These are phyloP conservation scores for Bombus huntii DNA, from an alignment of 1,140 invertebrate genomes.

Conservation along the genomic window DNA sequence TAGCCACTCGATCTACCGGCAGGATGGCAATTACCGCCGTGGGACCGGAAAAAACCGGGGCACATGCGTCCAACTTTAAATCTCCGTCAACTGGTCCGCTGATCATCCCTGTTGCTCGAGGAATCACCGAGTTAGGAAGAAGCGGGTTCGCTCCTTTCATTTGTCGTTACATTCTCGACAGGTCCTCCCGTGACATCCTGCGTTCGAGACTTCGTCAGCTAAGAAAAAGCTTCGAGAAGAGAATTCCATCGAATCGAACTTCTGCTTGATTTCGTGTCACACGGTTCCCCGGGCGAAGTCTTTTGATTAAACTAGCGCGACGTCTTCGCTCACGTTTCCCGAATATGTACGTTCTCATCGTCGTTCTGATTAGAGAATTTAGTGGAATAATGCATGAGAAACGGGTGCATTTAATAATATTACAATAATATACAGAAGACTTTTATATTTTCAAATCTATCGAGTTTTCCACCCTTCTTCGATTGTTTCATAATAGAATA, in stretches of 20 bases:
- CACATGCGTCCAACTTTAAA: constrained; percentile 34
- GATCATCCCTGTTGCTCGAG: constrained; percentile 13
- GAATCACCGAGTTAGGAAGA: background rate
- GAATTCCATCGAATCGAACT: background rate
- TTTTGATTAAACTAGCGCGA: background rate
- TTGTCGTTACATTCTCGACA: constrained; percentile 9
- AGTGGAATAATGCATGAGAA: background rate
- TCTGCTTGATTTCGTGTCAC: background rate
- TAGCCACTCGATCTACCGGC: constrained; percentile 24
- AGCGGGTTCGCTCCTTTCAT: background rate
- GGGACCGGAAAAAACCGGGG: constrained; percentile 31
- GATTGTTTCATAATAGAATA: too few species aligned
- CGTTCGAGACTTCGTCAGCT: background rate
- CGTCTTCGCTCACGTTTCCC: background rate
- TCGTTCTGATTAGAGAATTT: background rate
- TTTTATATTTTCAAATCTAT: background rate
- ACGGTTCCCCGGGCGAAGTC: background rate
- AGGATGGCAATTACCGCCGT: constrained; percentile 38
- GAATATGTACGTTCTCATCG: too few species aligned
- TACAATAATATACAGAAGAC: background rate
- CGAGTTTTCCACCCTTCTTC: too few species aligned
- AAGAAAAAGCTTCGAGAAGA: background rate
- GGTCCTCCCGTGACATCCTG: background rate
- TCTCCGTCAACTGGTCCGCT: constrained; percentile 16
- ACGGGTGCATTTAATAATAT: background rate